These are phyloP conservation scores for Graphium colonna DNA, from an alignment of 2,888 invertebrate genomes.

Conservation along the genomic window DNA sequence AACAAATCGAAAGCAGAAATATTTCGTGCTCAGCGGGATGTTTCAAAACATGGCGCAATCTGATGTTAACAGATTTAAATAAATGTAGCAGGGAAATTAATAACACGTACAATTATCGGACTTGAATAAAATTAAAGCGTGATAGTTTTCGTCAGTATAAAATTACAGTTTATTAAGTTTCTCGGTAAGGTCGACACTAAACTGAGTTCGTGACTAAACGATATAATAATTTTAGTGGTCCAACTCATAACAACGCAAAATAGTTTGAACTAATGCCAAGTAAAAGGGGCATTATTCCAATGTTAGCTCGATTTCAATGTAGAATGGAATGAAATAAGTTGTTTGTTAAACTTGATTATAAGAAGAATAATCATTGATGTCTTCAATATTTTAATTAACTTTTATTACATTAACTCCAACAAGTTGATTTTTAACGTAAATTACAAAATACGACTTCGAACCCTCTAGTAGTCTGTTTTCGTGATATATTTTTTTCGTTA, in stretches of 20 bases:
- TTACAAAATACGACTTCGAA: no score
- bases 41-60: conserved; percentile 20
- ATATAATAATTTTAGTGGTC: conserved; percentile 53
- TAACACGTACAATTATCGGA: background rate
- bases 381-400: no score
- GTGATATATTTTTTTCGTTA: no score
- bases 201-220: conserved; percentile 38
- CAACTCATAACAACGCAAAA: conserved; percentile 58
- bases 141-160: no score
- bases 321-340: conserved; percentile 30
- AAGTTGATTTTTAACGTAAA: no score
- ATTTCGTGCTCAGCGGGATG: conserved; percentile 3
- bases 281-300: conserved; percentile 53
- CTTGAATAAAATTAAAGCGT: background rate
- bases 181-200: conserved; percentile 4
- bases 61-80: background rate
- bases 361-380: background rate
- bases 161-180: background rate
- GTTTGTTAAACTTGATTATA: background rate
- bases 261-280: conserved; percentile 63
- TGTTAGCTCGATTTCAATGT: conserved; percentile 40
- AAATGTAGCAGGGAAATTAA: background rate
- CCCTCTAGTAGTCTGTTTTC: no score
- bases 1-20: conserved; percentile 7
- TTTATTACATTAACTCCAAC: no score